These are phyloP conservation scores for Nannospalax galili DNA, from an alignment of 2,113 vertebrate genomes.

Conservation along the genomic window DNA sequence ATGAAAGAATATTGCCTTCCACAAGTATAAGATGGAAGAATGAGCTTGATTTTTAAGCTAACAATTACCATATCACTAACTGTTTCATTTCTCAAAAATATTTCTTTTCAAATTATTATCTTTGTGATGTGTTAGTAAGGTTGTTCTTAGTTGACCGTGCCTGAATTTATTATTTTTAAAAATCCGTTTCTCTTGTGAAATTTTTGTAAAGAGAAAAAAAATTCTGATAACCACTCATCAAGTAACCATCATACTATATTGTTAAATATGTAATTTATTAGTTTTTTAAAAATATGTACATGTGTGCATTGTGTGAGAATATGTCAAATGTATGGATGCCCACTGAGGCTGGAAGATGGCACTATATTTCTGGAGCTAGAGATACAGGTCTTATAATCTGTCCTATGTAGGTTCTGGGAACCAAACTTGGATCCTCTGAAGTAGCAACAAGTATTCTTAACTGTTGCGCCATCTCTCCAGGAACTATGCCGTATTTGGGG, in stretches of 20 bases:
- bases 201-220: background rate
- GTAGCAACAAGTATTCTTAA: background rate
- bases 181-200: background rate
- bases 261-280: background rate
- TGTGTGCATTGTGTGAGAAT: background rate
- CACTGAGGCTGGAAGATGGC: background rate
- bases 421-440: background rate
- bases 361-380: background rate
- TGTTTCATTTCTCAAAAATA: background rate
- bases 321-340: too few relatives aligned
- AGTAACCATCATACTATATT: too few relatives aligned
- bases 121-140: background rate
- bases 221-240: too few relatives aligned
- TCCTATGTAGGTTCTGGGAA: background rate
- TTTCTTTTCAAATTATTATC: background rate
- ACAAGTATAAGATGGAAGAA: background rate
- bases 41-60: background rate
- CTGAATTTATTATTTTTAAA: background rate
- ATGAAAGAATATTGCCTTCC: background rate
- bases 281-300: background rate
- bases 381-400: background rate
- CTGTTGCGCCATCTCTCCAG: too few relatives aligned
- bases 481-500: accelerated
- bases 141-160: background rate
- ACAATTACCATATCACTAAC: background rate